phyloP scores from a whole-genome alignment of 2,888 invertebrate genomes.

The Pantelozetes paolii region DNA sequence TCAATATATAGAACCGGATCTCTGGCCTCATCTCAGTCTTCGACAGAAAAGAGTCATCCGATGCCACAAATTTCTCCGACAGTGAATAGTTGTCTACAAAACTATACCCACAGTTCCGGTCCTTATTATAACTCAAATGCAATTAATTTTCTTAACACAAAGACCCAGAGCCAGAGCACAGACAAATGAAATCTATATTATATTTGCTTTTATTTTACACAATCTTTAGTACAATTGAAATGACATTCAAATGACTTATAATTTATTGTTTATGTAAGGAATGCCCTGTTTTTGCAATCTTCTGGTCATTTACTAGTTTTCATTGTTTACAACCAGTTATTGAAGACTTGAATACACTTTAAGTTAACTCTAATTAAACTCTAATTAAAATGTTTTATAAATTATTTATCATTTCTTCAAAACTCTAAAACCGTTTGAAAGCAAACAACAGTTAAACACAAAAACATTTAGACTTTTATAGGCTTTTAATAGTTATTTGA shows the following conservation, averaged over 20 bases:
- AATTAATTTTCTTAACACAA: neutral
- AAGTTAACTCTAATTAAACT: neutral
- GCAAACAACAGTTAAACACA: neutral
- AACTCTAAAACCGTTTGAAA: too few relatives aligned
- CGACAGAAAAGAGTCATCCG: neutral
- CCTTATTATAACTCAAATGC: neutral
- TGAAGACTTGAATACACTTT: neutral
- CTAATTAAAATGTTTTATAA: too few relatives aligned
- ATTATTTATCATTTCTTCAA: too few relatives aligned
- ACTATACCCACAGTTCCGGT: neutral
- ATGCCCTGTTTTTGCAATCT: neutral
- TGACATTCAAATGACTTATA: neutral
- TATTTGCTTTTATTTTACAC: neutral
- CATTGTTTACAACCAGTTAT: neutral
- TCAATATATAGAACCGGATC: neutral
- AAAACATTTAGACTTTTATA: neutral
- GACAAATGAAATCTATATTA: neutral
- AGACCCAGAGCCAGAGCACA: neutral
- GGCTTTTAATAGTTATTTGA: neutral
- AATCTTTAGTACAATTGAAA: neutral
- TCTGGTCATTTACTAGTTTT: conserved; percentile 23
- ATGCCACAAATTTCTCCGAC: conserved; percentile 8
- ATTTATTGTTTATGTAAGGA: neutral
- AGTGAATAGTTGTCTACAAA: neutral
- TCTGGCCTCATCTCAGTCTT: neutral